A percentile compares a stretch with the other conserved stretches of the same genome.
phyloP scores from a whole-genome alignment of 2,113 vertebrate species.

The Phyllostomus hastatus region DNA sequence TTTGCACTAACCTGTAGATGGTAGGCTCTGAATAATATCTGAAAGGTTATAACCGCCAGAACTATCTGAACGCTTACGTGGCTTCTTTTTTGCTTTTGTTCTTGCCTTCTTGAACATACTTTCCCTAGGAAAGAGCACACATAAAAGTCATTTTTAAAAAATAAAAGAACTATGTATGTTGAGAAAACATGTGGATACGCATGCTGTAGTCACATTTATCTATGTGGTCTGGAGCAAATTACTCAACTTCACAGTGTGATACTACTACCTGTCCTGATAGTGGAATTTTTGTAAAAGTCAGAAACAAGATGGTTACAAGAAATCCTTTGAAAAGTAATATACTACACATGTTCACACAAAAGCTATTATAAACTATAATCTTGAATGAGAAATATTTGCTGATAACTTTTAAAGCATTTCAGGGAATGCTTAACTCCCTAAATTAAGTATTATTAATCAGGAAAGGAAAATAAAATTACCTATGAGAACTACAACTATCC shows the following conservation, averaged over 20 bases:
- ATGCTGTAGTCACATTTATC: not conserved
- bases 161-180: not conserved
- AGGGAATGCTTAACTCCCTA: not conserved
- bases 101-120: slow-evolving; percentile 91
- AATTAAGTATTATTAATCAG: not conserved
- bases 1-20: slow-evolving; percentile 86
- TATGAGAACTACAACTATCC: not conserved
- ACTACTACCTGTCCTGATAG: not conserved
- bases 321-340: slow-evolving; percentile 26
- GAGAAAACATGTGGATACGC: not conserved
- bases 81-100: slow-evolving; percentile 95
- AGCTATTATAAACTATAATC: not conserved
- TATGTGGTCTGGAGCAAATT: not conserved
- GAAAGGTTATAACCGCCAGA: slow-evolving; percentile 97
- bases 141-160: not conserved
- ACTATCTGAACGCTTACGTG: slow-evolving; percentile 92
- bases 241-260: not conserved
- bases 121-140: slow-evolving; percentile 83
- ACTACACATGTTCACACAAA: not conserved
- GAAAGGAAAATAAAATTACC: not conserved
- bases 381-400: not conserved
- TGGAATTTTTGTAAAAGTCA: not conserved
- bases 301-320: not conserved
- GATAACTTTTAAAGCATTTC: not conserved
- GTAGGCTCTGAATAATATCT: slow-evolving; percentile 92